Conservation (phyloP, 2,888 invertebrate species). For the Eupelmus urozonus region DNA sequence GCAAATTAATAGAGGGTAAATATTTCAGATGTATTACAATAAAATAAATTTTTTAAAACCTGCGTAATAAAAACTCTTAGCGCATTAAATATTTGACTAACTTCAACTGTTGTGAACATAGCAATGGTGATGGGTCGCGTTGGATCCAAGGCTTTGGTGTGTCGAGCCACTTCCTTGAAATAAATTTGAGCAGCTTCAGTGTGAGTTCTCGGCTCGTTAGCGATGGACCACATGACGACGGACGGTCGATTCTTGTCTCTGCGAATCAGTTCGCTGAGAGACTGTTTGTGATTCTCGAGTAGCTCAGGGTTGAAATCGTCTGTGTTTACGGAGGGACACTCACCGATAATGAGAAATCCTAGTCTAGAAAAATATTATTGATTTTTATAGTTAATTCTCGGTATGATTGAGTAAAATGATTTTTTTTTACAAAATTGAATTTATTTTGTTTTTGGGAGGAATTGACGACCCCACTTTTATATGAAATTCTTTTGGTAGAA, state of each 20-base stretch:
- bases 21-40: no score
- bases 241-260: conserved; percentile 97
- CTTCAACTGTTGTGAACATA: conserved; percentile 81
- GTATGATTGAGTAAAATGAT: no score
- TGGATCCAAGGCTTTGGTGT: conserved; percentile 87
- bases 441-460: no score
- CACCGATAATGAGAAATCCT: conserved; percentile 88
- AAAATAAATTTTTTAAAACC: no score
- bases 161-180: conserved; percentile 87
- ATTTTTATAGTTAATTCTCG: no score
- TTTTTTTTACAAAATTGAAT: no score
- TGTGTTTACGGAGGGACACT: conserved; percentile 95
- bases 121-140: conserved; percentile 93
- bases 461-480: no score
- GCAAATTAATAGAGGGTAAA: no score
- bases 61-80: no score
- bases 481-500: no score
- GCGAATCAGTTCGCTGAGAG: conserved; percentile 90
- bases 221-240: conserved; percentile 97
- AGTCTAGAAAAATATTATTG: conserved; percentile 80
- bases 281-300: conserved; percentile 88
- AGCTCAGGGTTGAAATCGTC: conserved; percentile 86
- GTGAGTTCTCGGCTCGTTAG: conserved; percentile 93
- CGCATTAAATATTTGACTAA: no score
- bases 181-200: conserved; percentile 85